A percentile compares a stretch with the other conserved stretches of the same genome.
These are phyloP conservation scores for Agrilus cyanescens DNA, from an alignment of 2,888 invertebrate genomes.

Conservation along the genomic window DNA sequence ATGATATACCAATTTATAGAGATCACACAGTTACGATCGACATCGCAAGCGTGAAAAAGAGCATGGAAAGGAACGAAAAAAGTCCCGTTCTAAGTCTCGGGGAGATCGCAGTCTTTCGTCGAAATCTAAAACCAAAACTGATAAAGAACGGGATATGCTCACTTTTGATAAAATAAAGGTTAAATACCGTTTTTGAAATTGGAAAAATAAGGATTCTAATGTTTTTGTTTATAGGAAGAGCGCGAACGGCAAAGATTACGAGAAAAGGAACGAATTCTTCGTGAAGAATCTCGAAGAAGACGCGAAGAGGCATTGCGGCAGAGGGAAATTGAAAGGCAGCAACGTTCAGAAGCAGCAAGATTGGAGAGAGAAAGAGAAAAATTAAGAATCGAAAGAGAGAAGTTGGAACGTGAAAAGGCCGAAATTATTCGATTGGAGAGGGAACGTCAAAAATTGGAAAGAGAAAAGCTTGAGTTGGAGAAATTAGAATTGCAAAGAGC, in stretches of 20 bases:
- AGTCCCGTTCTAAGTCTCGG: constrained; percentile 25
- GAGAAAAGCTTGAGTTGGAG: constrained; percentile 47
- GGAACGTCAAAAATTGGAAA: constrained; percentile 64
- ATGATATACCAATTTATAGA: constrained; percentile 18
- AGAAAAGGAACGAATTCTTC: constrained; percentile 62
- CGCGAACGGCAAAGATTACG: constrained; percentile 61
- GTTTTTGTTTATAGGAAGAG: constrained; percentile 45
- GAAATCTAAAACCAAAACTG: constrained; percentile 29
- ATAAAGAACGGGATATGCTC: constrained; percentile 51
- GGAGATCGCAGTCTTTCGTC: constrained; percentile 17
- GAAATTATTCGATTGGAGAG: constrained; percentile 73
- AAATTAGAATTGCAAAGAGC: constrained; percentile 74
- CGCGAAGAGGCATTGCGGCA: constrained; percentile 67
- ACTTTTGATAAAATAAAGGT: constrained; percentile 74
- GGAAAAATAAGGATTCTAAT: neutral
- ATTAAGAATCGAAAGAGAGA: constrained; percentile 70
- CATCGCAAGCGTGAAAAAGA: constrained; percentile 9
- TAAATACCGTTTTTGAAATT: constrained; percentile 19
- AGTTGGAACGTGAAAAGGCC: constrained; percentile 78
- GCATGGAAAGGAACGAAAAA: constrained; percentile 4
- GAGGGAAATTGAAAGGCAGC: constrained; percentile 68
- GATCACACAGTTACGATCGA: constrained; percentile 23
- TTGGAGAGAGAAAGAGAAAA: constrained; percentile 72
- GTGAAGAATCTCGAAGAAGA: constrained; percentile 71
- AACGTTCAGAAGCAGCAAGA: constrained; percentile 74